Conservation (phyloP, 1,140 invertebrate genomes). For the Drosophila willistoni region DNA sequence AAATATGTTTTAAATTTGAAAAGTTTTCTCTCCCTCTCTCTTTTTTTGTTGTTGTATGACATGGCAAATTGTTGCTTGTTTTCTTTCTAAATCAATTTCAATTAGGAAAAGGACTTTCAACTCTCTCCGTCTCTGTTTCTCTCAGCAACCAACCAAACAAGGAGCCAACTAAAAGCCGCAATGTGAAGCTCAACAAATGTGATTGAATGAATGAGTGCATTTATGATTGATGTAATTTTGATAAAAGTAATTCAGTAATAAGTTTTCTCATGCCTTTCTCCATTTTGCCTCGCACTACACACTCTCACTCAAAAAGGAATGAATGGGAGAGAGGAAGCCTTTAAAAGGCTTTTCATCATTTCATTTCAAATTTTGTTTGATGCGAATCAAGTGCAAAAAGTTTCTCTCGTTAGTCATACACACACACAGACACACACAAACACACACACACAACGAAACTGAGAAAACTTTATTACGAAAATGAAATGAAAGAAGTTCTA, state of each 20-base stretch:
- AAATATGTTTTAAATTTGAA: neutral
- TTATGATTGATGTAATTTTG: conserved; percentile 80
- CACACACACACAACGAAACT: neutral
- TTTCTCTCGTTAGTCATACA: conserved; percentile 65
- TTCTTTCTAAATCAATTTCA: conserved; percentile 69
- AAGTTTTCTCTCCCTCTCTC: neutral
- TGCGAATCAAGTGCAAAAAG: conserved; percentile 46
- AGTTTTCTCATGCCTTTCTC: conserved; percentile 48
- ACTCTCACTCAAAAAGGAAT: too few species aligned
- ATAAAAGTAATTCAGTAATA: conserved; percentile 67
- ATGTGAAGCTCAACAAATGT: conserved; percentile 67
- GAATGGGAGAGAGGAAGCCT: conserved; percentile 39
- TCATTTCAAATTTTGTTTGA: conserved; percentile 67
- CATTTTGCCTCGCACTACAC: neutral
- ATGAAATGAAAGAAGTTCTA: conserved; percentile 78
- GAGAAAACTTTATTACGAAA: conserved; percentile 66
- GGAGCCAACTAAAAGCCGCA: conserved; percentile 17
- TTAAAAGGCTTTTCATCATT: conserved; percentile 71
- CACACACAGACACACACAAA: too few species aligned
- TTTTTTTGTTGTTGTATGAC: neutral
- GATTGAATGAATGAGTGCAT: conserved; percentile 65
- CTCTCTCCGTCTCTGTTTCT: too few species aligned
- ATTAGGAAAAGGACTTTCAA: conserved; percentile 71
- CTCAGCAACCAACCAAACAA: neutral
- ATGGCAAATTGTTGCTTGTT: conserved; percentile 3